Conservation (phyloP, 1,140 invertebrate genomes). For the Yoshiicerus persimilis region DNA sequence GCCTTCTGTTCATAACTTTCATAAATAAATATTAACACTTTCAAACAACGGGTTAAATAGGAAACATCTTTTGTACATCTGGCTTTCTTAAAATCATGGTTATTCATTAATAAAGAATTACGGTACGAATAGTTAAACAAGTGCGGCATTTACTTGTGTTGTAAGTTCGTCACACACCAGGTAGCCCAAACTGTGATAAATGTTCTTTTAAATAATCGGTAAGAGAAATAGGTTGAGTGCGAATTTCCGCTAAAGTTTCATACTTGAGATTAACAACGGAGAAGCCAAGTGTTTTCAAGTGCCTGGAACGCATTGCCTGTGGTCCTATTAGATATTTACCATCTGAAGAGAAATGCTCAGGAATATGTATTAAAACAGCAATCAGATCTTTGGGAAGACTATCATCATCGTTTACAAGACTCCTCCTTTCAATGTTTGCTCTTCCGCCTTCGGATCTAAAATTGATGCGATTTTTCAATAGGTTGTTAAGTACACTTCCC, state of each 20-base stretch:
- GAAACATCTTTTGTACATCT: too few species aligned
- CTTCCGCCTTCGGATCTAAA: neutral
- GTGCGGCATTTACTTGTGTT: neutral
- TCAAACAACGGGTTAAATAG: too few species aligned
- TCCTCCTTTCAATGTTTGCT: neutral
- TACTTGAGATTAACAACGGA: conserved; percentile 65
- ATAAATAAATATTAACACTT: too few species aligned
- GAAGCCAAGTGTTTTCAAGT: conserved; percentile 65
- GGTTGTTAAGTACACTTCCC: neutral
- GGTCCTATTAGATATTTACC: conserved; percentile 62
- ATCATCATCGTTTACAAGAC: neutral
- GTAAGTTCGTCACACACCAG: conserved; percentile 43
- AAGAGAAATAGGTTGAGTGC: conserved; percentile 53
- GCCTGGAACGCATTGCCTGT: conserved; percentile 64
- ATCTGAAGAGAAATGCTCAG: conserved; percentile 66
- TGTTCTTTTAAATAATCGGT: conserved; percentile 54
- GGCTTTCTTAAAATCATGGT: too few species aligned
- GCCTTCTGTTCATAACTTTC: too few species aligned
- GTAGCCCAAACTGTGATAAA: conserved; percentile 24
- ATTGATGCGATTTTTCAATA: conserved; percentile 50
- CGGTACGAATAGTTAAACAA: too few species aligned
- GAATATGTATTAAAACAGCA: conserved; percentile 65
- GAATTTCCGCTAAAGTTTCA: conserved; percentile 57
- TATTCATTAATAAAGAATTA: too few species aligned
- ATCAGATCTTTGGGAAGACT: conserved; percentile 34